Evolutionary conservation across 1,140 invertebrate species (phyloP), one percentile per base, ranked within the genome.

Genomic region (Brachionus sp.): DNA sequence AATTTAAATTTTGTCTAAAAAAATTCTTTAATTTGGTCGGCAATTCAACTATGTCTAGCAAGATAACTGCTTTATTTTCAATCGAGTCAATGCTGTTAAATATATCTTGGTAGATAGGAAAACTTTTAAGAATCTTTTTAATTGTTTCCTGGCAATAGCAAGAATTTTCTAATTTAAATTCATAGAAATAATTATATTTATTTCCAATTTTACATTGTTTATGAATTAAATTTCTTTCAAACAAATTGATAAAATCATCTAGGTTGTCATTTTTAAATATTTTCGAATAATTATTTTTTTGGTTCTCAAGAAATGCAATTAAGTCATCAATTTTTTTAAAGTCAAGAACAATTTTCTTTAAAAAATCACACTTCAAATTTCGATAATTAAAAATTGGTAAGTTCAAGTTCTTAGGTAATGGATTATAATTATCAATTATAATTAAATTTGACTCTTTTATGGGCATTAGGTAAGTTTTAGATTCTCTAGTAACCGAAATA

Each of bases 31-130:
- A n/a, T 75, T 75, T 13, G n/a, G 0, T 6, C 23, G 70, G 44
- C 13, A 35, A 25, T 16, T 46, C 23, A 25, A 6, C 5, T 19
- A 75, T 25, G n/a, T 46, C 25, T 10, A 75, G 6, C 25, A 75
- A 46, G 3, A 46, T 29, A 29, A 46, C n/a, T 9, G 25, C n/a
- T 1, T n/a, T n/a, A 75, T 44, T 29, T 3, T 75, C n/a, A 10
- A 75, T 75, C 12, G 39, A 12, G 23, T 46, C 6, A 25, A 46
- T 12, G 10, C 23, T 3, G 4, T 10, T 39, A 19, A 75, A 75
- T 46, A 75, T 13, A 13, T 75, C 70, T 46, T 46, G 7, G n/a
- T 46, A 75, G 13, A 75, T 75, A 19, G 70, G 70, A 25, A 75
- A 19, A 46, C 3, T 46, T 46, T 12, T 13, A 33, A 68, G 12